Percentiles rank a stretch among this genome's conserved stretches.
phyloP scores from a whole-genome alignment of 2,888 invertebrate genomes.

The Caenorhabditis sp. region DNA sequence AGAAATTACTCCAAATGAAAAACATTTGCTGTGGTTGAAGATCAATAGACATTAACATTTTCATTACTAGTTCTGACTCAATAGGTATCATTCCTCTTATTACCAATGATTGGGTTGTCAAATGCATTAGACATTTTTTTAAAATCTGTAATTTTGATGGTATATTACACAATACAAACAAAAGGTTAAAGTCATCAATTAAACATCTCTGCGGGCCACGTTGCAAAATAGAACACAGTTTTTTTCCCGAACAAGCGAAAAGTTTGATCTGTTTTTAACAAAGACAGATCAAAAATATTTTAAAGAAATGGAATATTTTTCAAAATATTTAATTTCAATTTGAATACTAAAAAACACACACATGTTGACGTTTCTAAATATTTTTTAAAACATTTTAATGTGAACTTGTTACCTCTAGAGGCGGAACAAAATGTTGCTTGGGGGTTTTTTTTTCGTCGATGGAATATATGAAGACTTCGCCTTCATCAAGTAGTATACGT shows the following conservation, averaged over 20 bases:
- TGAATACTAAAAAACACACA: no score
- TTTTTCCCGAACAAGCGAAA: no score
- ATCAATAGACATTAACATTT: slow-evolving; percentile 58
- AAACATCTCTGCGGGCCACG: no score
- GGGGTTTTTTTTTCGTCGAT: slow-evolving; percentile 73
- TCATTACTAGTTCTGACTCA: slow-evolving; percentile 74
- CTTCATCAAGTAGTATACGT: slow-evolving; percentile 77
- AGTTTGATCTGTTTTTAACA: no score
- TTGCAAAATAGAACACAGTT: no score
- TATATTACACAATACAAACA: background rate
- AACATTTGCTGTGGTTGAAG: slow-evolving; percentile 75
- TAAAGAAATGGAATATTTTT: no score
- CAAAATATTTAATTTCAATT: no score
- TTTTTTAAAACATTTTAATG: no score
- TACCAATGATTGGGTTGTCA: slow-evolving; percentile 73
- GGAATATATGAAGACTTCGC: slow-evolving; percentile 75
- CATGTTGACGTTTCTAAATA: no score
- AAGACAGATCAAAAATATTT: no score
- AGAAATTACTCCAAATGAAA: slow-evolving; percentile 78
- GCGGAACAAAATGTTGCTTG: slow-evolving; percentile 68
- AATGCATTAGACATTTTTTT: slow-evolving; percentile 61
- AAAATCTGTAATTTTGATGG: slow-evolving; percentile 54
- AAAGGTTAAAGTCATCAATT: background rate
- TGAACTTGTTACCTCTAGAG: slow-evolving; percentile 73
- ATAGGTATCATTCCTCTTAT: slow-evolving; percentile 76